These are phyloP conservation scores for Vanessa cardui DNA, from an alignment of 2,888 invertebrate species.

Conservation along the genomic window DNA sequence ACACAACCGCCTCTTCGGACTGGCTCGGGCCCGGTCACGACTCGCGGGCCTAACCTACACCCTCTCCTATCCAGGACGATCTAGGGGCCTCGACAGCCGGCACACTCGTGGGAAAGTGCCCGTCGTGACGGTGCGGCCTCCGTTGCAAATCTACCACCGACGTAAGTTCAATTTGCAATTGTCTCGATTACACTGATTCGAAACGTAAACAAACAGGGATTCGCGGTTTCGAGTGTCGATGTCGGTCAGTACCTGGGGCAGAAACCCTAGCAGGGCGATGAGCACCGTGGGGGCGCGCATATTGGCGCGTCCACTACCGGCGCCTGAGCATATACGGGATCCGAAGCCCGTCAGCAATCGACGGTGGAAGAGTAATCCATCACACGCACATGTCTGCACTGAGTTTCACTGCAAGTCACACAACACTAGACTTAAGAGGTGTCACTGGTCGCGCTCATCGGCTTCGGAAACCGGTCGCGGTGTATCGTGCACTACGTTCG, in stretches of 20 bases:
- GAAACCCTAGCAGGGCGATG: slow-evolving; percentile 82
- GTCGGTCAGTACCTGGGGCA: slow-evolving; percentile 77
- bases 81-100: slow-evolving; percentile 51
- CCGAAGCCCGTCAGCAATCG: slow-evolving; percentile 71
- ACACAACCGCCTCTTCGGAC: slow-evolving; percentile 67
- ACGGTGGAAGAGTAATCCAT: slow-evolving; percentile 76
- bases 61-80: slow-evolving; percentile 76
- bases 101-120: slow-evolving; percentile 76
- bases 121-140: slow-evolving; percentile 60
- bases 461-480: slow-evolving; percentile 76
- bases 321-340: slow-evolving; percentile 78
- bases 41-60: slow-evolving; percentile 62
- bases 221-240: slow-evolving; percentile 69
- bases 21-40: slow-evolving; percentile 76
- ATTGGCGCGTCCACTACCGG: slow-evolving; percentile 80
- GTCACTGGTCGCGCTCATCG: slow-evolving; percentile 77
- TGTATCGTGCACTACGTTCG: slow-evolving; percentile 77
- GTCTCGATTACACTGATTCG: slow-evolving; percentile 38
- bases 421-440: slow-evolving; percentile 68
- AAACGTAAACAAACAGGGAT: slow-evolving; percentile 66
- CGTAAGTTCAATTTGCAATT: slow-evolving; percentile 42
- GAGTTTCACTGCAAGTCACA: slow-evolving; percentile 80
- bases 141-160: slow-evolving; percentile 42
- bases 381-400: slow-evolving; percentile 77
- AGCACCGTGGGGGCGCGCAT: slow-evolving; percentile 82